Percentiles rank a stretch among this genome's conserved stretches.
These are phyloP conservation scores for Sycophila sp. DNA, from an alignment of 1,140 invertebrate genomes.

Conservation along the genomic window DNA sequence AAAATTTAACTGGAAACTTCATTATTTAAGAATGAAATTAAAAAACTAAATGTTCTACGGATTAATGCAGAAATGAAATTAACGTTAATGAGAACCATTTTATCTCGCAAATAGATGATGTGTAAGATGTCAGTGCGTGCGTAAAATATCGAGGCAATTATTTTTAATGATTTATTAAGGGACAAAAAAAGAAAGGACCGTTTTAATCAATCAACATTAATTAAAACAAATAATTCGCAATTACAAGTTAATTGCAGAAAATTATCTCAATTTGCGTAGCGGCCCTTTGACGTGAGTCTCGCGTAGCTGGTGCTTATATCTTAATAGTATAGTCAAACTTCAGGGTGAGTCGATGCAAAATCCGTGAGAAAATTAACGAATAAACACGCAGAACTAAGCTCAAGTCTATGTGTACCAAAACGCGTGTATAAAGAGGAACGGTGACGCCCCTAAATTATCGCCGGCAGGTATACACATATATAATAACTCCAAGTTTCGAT, in stretches of 20 bases:
- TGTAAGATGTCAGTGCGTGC: neutral
- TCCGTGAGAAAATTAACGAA: slow-evolving; percentile 31
- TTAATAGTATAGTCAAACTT: slow-evolving; percentile 10
- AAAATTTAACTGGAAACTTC: neutral
- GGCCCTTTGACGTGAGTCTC: too few relatives aligned
- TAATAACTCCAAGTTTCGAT: neutral
- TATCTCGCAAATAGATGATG: too few relatives aligned
- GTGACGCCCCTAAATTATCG: neutral
- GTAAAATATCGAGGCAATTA: neutral
- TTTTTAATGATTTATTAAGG: slow-evolving; percentile 5
- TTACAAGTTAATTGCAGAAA: slow-evolving; percentile 22
- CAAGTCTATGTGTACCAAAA: neutral
- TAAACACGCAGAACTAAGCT: neutral
- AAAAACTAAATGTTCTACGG: too few relatives aligned
- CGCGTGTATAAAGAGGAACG: neutral
- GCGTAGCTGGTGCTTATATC: neutral
- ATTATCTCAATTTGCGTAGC: neutral
- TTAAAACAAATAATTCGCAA: slow-evolving; percentile 27
- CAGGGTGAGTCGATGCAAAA: slow-evolving; percentile 2
- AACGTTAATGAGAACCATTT: too few relatives aligned
- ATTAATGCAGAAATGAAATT: too few relatives aligned
- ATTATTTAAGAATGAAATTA: too few relatives aligned
- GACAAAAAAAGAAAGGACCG: neutral
- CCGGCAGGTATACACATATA: neutral
- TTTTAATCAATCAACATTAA: slow-evolving; percentile 31